Evolutionary conservation across 2,113 vertebrate species (phyloP).

Genomic region (Trachemys scripta): DNA sequence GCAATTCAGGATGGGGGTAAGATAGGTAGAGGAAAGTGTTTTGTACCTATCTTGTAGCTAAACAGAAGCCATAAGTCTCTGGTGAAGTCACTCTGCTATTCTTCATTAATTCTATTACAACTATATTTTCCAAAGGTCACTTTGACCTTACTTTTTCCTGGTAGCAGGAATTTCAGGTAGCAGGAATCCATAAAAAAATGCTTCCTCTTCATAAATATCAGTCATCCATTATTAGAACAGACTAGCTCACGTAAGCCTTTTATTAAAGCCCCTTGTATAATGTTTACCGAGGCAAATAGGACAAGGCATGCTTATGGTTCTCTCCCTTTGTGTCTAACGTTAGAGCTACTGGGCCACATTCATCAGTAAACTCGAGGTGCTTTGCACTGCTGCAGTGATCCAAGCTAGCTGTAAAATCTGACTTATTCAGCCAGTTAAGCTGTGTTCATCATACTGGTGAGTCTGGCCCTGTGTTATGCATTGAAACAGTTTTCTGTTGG

Average conservation of each 20-base stretch:
- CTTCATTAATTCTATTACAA: rapidly evolving
- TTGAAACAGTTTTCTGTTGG: rapidly evolving
- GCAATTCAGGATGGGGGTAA: rapidly evolving
- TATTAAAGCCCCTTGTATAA: rapidly evolving
- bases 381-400: rapidly evolving
- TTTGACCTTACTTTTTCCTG: not conserved
- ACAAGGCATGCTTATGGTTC: not conserved
- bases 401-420: rapidly evolving
- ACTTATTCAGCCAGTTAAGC: rapidly evolving
- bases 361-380: rapidly evolving
- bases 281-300: rapidly evolving
- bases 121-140: rapidly evolving
- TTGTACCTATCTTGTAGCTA: rapidly evolving
- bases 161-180: not conserved
- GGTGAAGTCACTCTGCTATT: no score
- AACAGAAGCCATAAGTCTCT: not conserved
- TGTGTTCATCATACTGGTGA: not conserved
- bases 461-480: not conserved
- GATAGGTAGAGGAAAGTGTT: not conserved
- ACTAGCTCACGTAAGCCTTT: not conserved
- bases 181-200: not conserved
- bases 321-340: rapidly evolving
- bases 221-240: rapidly evolving
- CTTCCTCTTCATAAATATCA: rapidly evolving
- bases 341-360: rapidly evolving